Evolutionary conservation across 2,888 invertebrate genomes (phyloP), one percentile per base, ranked within the genome.

Genomic region (Pimpla rufipes): DNA sequence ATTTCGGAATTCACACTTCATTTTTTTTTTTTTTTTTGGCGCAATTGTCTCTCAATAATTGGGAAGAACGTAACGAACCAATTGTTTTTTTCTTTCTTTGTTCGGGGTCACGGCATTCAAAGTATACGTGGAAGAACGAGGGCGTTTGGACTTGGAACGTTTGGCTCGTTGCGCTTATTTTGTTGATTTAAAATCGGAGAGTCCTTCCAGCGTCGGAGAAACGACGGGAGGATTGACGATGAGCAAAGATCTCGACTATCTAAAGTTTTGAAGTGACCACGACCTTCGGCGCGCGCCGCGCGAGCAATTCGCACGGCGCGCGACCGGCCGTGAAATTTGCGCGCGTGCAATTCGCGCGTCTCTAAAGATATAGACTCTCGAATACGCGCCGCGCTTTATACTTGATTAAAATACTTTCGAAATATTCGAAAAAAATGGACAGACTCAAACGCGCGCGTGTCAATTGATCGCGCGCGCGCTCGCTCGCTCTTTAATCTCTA

Each of bases 341-440:
- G 73, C 47, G 57, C 13, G 40, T n/a, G n/a, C 42, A 37, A 59
- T 73, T 59, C 57, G 10, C 16, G 66, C 47, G 66, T 55, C 64
- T 55, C 64, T 73, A 73, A 66, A 71, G 62, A 79, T 57, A 21
- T 42, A 62, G 50, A 73, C 50, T 62, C 29, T 50, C 50, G 71
- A 45, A 70, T 70, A 3, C 52, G 40, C 73, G 57, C 47, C 70
- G 40, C 57, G 47, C 70, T 29, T 29, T 29, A 29, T 40, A 45
- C 50, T 82, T 73, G 87, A 87, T 88, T 88, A 88, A 90, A 88
- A 88, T 90, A 89, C 89, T 90, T 90, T 90, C 89, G 88, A 90
- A 86, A 89, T 85, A 86, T 88, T 89, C 88, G 88, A 88, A 89
- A 84, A 89, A 88, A 87, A 87, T 89, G 89, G 88, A 89, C 89